Base-by-base conservation (phyloP, 2,113 vertebrate genomes). In the Mobula birostris region DNA sequence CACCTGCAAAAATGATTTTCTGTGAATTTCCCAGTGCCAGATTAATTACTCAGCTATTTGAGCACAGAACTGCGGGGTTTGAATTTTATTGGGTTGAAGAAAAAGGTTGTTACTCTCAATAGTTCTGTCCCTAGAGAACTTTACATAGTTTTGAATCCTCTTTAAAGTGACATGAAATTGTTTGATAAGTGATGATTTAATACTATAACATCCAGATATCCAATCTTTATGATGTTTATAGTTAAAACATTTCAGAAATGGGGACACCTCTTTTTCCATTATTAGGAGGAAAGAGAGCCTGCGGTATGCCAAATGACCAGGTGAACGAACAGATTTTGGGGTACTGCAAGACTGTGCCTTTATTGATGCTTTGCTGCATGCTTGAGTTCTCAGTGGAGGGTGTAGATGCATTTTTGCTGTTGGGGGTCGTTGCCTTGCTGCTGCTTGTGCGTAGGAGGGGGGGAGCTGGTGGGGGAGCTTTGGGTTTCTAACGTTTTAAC, bases 1-100 rank as follows among this genome's bases (percentile, higher is more conserved):
- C 61, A 32, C n/a, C 61, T 90, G 87, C 24, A 66, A 87, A 90
- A 90, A 61, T 88, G 85, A 63, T 88, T 88, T 88, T 88, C 85
- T 88, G 87, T 19, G n/a, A 90, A 66, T 66, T 90, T 66, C 61
- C 87, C 87, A 68, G 87, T 63, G 63, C 17, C 77, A 2, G 24
- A 63, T 24, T 90, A 90, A 90, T 90, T n/a, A 88, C 56, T 66
- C 19, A 61, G 24, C 24, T 85, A 48, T 0, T 58, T 4, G 6
- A 27, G 83, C 83, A 87, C 24, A 11, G 83, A 87, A 61, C 85
- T n/a, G 85, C 58, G 29, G 85, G 29, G 27, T 61, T 58, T 63
- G 85, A 88, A n/a, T 88, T 88, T 88, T 88, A 88, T 88, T 19
- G 87, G 6, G 61, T 61, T 61, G 63, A 61, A 7, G 24, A 9